Conservation (phyloP, 2,113 vertebrate genomes). For the Dicaeum eximium region DNA sequence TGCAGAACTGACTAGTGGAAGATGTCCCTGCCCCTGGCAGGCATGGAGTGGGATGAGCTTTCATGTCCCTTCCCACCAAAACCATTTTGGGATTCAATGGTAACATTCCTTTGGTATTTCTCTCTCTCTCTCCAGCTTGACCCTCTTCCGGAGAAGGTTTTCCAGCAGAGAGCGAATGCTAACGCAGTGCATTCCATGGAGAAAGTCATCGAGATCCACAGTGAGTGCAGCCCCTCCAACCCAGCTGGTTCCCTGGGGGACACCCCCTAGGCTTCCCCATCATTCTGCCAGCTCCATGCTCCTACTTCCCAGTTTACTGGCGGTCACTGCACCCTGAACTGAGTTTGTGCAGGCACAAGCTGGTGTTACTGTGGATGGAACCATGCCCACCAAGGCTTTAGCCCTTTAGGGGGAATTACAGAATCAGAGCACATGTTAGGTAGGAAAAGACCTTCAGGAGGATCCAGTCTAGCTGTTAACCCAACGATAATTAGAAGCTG, state of each 20-base stretch:
- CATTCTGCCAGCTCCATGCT: neutral
- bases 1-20: neutral
- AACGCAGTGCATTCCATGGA: slow-evolving; percentile 92
- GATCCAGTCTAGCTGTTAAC: neutral
- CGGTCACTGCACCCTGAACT: neutral
- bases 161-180: slow-evolving; percentile 88
- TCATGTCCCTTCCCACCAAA: neutral
- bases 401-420: neutral
- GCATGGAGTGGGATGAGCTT: neutral
- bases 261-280: neutral
- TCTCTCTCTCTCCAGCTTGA: slow-evolving; percentile 70
- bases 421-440: neutral
- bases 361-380: neutral
- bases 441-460: neutral
- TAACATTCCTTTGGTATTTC: neutral
- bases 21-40: neutral
- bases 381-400: neutral
- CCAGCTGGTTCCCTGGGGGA: neutral
- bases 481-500: neutral
- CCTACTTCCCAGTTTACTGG: neutral
- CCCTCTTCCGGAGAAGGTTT: slow-evolving; percentile 85
- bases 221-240: slow-evolving; percentile 70
- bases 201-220: slow-evolving; percentile 89
- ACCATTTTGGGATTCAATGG: neutral
- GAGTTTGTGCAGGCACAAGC: neutral